Conservation (phyloP, 37 sponge, comb jelly and placozoan genomes). For the Eunapius fragilis region DNA sequence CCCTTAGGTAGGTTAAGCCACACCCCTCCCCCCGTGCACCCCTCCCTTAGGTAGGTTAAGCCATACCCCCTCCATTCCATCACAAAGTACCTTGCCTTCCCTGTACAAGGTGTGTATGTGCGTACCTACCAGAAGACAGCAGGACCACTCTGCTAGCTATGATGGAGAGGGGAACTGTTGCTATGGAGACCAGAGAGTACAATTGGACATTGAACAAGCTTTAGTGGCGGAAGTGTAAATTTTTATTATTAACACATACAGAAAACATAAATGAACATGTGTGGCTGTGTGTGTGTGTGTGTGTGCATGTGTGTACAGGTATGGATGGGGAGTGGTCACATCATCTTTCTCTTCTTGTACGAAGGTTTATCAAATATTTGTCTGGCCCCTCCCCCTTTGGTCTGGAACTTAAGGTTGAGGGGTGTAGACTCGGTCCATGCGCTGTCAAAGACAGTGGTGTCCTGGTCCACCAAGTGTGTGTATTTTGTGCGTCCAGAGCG, state of each 20-base stretch:
- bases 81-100: too few relatives aligned
- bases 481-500: conserved; percentile 98
- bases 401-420: conserved; percentile 80
- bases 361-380: conserved; percentile 86
- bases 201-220: conserved; percentile 82
- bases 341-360: conserved; percentile 72
- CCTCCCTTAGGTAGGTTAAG: background rate
- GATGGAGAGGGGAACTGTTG: conserved; percentile 32
- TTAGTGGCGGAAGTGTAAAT: background rate
- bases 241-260: background rate
- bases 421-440: conserved; percentile 90
- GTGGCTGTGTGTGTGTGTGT: background rate
- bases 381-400: conserved; percentile 83
- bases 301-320: too few relatives aligned
- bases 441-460: conserved; percentile 90
- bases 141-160: conserved; percentile 23
- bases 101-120: conserved; percentile 22
- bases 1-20: too few relatives aligned
- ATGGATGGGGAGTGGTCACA: conserved; percentile 2
- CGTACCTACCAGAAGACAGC: conserved; percentile 25
- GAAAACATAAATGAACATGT: background rate
- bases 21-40: background rate
- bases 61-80: background rate
- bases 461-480: conserved; percentile 98
- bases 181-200: conserved; percentile 51